A percentile compares a stretch with the other conserved stretches of the same genome.
phyloP scores from a whole-genome alignment of 2,888 invertebrate genomes.

The Ormyrus pomaceus region DNA sequence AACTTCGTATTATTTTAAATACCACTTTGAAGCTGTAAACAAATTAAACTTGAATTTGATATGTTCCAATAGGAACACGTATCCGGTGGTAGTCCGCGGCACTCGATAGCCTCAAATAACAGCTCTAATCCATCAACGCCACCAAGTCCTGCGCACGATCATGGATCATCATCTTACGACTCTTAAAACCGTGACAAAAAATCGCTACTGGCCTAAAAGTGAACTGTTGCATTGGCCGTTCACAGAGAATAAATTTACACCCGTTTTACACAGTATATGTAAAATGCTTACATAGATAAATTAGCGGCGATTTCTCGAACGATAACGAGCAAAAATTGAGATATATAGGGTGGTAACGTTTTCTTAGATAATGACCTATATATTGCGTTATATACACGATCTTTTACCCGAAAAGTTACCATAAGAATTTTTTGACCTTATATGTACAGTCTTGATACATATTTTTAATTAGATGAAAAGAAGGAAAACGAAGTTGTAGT shows the following conservation, averaged over 20 bases:
- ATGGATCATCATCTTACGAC: slow-evolving; percentile 82
- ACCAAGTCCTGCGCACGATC: slow-evolving; percentile 82
- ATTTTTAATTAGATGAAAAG: slow-evolving; percentile 54
- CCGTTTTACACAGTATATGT: slow-evolving; percentile 17
- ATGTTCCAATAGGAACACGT: slow-evolving; percentile 71
- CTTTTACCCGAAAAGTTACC: slow-evolving; percentile 59
- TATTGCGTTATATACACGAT: slow-evolving; percentile 55
- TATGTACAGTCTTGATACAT: slow-evolving; percentile 59
- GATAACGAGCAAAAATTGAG: slow-evolving; percentile 27
- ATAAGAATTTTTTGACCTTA: slow-evolving; percentile 56
- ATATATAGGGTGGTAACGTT: slow-evolving; percentile 53
- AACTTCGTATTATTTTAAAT: background rate
- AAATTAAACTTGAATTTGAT: slow-evolving; percentile 3
- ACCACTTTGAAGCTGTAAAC: background rate
- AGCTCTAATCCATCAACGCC: slow-evolving; percentile 86
- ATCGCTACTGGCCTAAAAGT: slow-evolving; percentile 35
- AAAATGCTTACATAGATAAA: slow-evolving; percentile 16
- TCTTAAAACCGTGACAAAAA: slow-evolving; percentile 75
- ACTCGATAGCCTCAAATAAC: slow-evolving; percentile 85
- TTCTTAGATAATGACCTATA: slow-evolving; percentile 51
- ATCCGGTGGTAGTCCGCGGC: slow-evolving; percentile 80
- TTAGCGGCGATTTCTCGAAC: slow-evolving; percentile 22
- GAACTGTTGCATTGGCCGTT: slow-evolving; percentile 15
- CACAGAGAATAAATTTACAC: slow-evolving; percentile 6
- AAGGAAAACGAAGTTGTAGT: slow-evolving; percentile 40